Evolutionary conservation across 2,888 invertebrate species (phyloP), one percentile per base, ranked within the genome.

Genomic region (Lacanobia wlatinum): DNA sequence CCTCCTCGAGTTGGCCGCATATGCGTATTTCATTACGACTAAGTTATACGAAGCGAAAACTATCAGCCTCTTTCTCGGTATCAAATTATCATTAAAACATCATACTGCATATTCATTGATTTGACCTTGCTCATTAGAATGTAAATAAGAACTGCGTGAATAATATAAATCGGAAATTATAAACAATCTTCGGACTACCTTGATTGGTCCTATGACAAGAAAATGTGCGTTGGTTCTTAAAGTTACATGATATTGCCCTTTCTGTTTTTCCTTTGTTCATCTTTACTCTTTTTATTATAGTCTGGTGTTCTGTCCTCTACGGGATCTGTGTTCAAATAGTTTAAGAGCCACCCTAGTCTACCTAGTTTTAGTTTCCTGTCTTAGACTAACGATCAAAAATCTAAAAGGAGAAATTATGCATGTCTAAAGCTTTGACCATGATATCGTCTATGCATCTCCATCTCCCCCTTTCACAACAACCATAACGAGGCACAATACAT

Each of bases 81-180:
- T 28, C 12, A 52, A 50, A 55, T 53, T 21, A 52, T 5, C 40
- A 55, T 73, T 56, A 59, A 38, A 56, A 23, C 18, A 40, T 61
- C 34, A 43, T 58, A 55, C 16, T 52, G 34, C 16, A 63, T 66
- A 7, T 52, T 53, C 12, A 56, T 56, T 59, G 0, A n/a, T 60
- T 56, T 73, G 52, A 61, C 56, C 40, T 78, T 63, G 55, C 28
- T 68, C 59, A 48, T 53, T 50, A 48, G n/a, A 61, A 78, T 66
- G 18, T 50, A 21, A 72, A 67, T 58, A 55, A 46, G 10, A 55
- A 53, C 9, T 59, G 23, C n/a, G 48, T 40, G 56, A 61, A 40
- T 62, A 18, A 48, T 43, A 56, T 65, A 12, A 61, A 40, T 77
- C 6, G 2, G 0, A 48, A 43, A 28, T 46, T 52, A 28, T 40